A percentile compares a stretch with the other conserved stretches of the same genome.
Evolutionary conservation across 1,140 invertebrate species (phyloP).

Genomic region (Conus ventricosus): DNA sequence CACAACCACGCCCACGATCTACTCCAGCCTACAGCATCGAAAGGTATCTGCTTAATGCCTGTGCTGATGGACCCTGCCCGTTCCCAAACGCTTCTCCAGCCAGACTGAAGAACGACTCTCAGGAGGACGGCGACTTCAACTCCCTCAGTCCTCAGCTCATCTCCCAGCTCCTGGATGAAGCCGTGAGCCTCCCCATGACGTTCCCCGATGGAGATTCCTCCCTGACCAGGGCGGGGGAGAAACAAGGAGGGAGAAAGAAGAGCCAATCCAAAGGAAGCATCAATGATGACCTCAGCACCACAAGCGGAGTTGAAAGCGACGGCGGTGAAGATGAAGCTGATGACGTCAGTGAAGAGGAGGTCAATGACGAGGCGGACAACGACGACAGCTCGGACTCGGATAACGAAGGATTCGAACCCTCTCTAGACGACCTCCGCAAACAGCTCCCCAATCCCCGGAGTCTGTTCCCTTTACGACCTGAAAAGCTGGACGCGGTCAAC

Average conservation of each 20-base stretch:
- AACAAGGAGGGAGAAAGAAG: slow-evolving; percentile 28
- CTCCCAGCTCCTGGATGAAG: slow-evolving; percentile 46
- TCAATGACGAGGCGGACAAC: slow-evolving; percentile 49
- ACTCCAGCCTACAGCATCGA: too few species aligned
- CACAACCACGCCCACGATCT: too few species aligned
- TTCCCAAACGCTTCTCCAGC: too few species aligned
- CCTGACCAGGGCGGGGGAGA: slow-evolving; percentile 25
- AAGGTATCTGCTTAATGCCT: too few species aligned
- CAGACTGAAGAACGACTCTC: not conserved
- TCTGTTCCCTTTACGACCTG: slow-evolving; percentile 58
- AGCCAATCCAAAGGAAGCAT: not conserved
- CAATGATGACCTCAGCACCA: slow-evolving; percentile 57
- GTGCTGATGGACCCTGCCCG: too few species aligned
- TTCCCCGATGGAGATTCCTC: slow-evolving; percentile 41
- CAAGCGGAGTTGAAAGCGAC: slow-evolving; percentile 49
- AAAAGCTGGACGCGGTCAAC: slow-evolving; percentile 62
- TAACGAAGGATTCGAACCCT: slow-evolving; percentile 57
- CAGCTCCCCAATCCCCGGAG: slow-evolving; percentile 46
- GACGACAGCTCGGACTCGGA: slow-evolving; percentile 48
- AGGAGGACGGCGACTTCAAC: slow-evolving; percentile 51
- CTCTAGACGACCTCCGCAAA: slow-evolving; percentile 54
- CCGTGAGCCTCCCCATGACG: not conserved
- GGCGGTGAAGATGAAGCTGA: not conserved
- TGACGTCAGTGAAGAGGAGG: slow-evolving; percentile 48
- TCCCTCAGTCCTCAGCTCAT: slow-evolving; percentile 55